Evolutionary conservation across 1,140 invertebrate genomes (phyloP), one percentile per base, ranked within the genome.

Genomic region (Aporrectodea caliginosa): DNA sequence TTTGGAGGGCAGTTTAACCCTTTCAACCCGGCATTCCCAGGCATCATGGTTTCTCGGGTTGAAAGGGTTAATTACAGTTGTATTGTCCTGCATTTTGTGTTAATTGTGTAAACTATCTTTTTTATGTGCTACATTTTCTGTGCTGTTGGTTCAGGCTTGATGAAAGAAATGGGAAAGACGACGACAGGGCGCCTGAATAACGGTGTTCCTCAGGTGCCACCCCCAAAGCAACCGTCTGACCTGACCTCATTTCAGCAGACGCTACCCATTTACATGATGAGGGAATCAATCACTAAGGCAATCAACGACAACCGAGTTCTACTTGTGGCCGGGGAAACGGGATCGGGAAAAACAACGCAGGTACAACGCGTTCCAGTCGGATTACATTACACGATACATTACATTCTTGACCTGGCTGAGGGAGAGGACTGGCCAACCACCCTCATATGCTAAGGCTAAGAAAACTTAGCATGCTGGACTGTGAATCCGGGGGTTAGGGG

Each of bases 341-440:
- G 94, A 1, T 93, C 93, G 87, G 95, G 94, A 0, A 97, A 96
- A 89, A 96, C 94, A 0, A 97, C 95, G 1, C 94, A 97, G 87
- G 93, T 97, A 76, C n/a, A n/a, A n/a, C n/a, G n/a, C n/a, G n/a
- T n/a, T n/a, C n/a, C n/a, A n/a, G n/a, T n/a, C n/a, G n/a, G n/a
- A n/a, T n/a, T n/a, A n/a, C n/a, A n/a, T n/a, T n/a, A n/a, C n/a
- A n/a, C n/a, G n/a, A n/a, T n/a, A n/a, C n/a, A n/a, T n/a, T n/a
- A n/a, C n/a, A n/a, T n/a, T n/a, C n/a, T n/a, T n/a, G n/a, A n/a
- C n/a, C n/a, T n/a, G n/a, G n/a, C n/a, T n/a, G n/a, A n/a, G n/a
- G n/a, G n/a, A n/a, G n/a, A n/a, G n/a, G n/a, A n/a, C n/a, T n/a
- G n/a, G n/a, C n/a, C n/a, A n/a, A n/a, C n/a, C n/a, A n/a, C n/a